Evolutionary conservation across 2,797 vertebrate species (phyloP).

Genomic region (Scleropages formosus): DNA sequence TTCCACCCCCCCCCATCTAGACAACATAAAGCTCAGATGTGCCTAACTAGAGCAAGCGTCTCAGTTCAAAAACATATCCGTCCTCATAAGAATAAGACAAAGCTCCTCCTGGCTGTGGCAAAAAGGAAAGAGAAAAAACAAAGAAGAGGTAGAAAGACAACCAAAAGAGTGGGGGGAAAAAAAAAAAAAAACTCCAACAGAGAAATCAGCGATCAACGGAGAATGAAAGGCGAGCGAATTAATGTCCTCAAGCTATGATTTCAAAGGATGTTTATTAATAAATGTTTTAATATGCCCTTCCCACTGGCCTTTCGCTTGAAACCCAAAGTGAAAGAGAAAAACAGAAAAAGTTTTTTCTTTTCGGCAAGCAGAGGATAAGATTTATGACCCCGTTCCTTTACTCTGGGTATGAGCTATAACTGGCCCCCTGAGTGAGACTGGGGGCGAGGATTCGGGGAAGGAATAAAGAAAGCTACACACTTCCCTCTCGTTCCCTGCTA

Average conservation of each 20-base stretch:
- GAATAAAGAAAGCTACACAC: conserved; percentile 69
- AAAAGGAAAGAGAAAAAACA: too few relatives aligned
- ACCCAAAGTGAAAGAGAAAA: conserved; percentile 39
- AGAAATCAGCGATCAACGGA: background rate
- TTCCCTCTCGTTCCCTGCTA: conserved; percentile 39
- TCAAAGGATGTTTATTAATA: background rate
- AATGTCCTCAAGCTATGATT: background rate
- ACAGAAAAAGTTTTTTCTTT: conserved; percentile 42
- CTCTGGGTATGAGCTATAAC: conserved; percentile 71
- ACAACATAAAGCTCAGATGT: too few relatives aligned
- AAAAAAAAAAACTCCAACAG: background rate
- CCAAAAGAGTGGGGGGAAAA: too few relatives aligned
- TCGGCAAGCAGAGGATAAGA: conserved; percentile 53
- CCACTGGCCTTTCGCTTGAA: conserved; percentile 45
- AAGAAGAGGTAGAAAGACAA: too few relatives aligned
- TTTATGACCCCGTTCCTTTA: conserved; percentile 67
- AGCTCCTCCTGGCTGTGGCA: too few relatives aligned
- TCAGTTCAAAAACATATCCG: too few relatives aligned
- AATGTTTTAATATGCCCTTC: conserved; percentile 42
- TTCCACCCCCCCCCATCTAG: too few relatives aligned
- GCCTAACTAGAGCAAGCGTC: too few relatives aligned
- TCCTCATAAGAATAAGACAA: too few relatives aligned
- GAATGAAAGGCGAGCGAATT: background rate
- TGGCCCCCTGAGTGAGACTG: conserved; percentile 66
- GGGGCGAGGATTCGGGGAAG: conserved; percentile 53